Evolutionary conservation across 2,888 invertebrate genomes (phyloP).

Genomic region (Lycia hirtaria): DNA sequence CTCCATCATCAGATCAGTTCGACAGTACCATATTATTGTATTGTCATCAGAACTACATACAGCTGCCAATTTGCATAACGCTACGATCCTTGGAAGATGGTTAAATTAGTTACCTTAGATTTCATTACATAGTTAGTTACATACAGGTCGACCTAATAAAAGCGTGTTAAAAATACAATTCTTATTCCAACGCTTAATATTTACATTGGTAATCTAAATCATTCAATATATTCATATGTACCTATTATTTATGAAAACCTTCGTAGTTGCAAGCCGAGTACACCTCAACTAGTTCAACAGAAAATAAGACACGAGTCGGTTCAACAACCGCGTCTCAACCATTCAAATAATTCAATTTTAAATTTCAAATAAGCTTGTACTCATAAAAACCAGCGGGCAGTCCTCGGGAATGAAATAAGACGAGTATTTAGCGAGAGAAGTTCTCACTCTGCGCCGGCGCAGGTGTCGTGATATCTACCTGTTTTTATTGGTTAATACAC

Average conservation of each 20-base stretch:
- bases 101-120: too few species aligned
- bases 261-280: not conserved
- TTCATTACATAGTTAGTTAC: too few species aligned
- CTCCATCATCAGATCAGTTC: too few species aligned
- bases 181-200: not conserved
- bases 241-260: constrained; percentile 3
- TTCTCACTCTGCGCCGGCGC: constrained; percentile 33
- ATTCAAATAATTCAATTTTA: constrained; percentile 34
- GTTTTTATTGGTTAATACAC: not conserved
- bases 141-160: too few species aligned
- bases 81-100: too few species aligned
- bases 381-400: constrained; percentile 32
- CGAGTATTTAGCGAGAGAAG: constrained; percentile 19
- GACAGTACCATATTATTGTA: too few species aligned
- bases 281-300: not conserved
- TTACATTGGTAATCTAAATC: constrained; percentile 1
- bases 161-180: too few species aligned
- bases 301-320: constrained; percentile 3
- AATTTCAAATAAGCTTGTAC: constrained; percentile 38
- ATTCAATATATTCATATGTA: constrained; percentile 11
- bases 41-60: too few species aligned
- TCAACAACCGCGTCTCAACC: constrained; percentile 8
- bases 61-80: too few species aligned
- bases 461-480: constrained; percentile 22
- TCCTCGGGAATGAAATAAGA: constrained; percentile 20